Evolutionary conservation across 2,113 vertebrate species (phyloP), one percentile per base, ranked within the genome.

Genomic region (Forbesichthys agassizii): DNA sequence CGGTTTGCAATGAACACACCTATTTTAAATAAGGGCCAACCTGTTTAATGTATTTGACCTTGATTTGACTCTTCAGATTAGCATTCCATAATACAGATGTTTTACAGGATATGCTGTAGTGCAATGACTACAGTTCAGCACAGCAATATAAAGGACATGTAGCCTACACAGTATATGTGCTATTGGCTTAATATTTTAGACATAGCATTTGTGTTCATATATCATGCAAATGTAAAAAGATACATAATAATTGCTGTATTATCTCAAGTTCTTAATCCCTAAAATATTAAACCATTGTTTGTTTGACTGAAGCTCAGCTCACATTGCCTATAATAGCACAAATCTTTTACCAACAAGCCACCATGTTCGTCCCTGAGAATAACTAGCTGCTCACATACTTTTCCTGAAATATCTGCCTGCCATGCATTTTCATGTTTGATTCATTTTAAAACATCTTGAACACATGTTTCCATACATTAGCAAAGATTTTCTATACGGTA

Each of bases 31-130:
- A 64, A 63, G 67, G 58, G 84, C 77, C 48, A 55, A 61, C 33
- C 79, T 54, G 5, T 33, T 61, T 57, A 27, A 3, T 27, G 27
- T 80, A 33, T 56, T 48, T 82, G 78, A 86, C 85, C 84, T 86
- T 86, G 78, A 83, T 84, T 87, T 83, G 86, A 56, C 76, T 77
- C 81, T 80, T 74, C 59, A 74, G 73, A 79, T 42, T 42, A 42
- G 36, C 36, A 42, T 42, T 42, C 36, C 36, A 42, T 42, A 42
- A 42, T 42, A 42, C 58, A 52, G 47, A 70, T 73, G 33, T 72
- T 65, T 18, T 36, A 8, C 48, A 20, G 49, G 73, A 69, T 74
- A 68, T 53, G 20, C 48, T 64, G 73, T 11, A 18, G 72, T 59
- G 51, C 7, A 42, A 42, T 42, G 36, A 42, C 4, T 42, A 42